Conservation (phyloP, 92 coral and sea anemone genomes). For the Micromussa lordhowensis region DNA sequence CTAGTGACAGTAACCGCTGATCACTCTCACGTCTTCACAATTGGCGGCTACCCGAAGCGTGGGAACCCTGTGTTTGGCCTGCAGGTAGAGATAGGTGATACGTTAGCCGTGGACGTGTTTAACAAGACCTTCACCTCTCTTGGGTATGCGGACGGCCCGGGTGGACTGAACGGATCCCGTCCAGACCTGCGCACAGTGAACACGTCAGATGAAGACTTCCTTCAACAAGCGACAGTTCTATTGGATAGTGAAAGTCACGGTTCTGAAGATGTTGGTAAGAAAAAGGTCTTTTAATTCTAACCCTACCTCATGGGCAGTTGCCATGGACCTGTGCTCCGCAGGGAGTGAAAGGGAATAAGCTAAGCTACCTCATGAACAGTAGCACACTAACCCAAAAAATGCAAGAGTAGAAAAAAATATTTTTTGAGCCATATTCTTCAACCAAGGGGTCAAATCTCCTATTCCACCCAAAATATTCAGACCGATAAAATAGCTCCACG, state of each 20-base stretch:
- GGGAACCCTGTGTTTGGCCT: conserved; percentile 88
- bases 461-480: background rate
- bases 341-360: no score
- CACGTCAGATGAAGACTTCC: conserved; percentile 72
- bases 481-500: background rate
- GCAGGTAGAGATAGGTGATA: conserved; percentile 6
- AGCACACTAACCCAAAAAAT: no score
- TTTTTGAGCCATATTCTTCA: no score
- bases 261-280: conserved; percentile 89
- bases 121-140: conserved; percentile 65
- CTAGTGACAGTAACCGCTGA: conserved; percentile 90
- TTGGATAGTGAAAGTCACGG: conserved; percentile 73
- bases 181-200: conserved; percentile 81
- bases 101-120: background rate
- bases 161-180: conserved; percentile 72
- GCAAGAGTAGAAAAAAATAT: background rate
- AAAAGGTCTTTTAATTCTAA: background rate
- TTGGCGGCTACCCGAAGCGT: conserved; percentile 89
- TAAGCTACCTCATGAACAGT: no score
- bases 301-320: no score
- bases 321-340: no score
- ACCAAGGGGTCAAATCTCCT: background rate
- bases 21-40: conserved; percentile 89
- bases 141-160: conserved; percentile 92
- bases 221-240: conserved; percentile 78